A percentile compares a stretch with the other conserved stretches of the same genome.
These are phyloP conservation scores for Poecilia latipinna DNA, from an alignment of 2,113 vertebrate genomes.

Conservation along the genomic window DNA sequence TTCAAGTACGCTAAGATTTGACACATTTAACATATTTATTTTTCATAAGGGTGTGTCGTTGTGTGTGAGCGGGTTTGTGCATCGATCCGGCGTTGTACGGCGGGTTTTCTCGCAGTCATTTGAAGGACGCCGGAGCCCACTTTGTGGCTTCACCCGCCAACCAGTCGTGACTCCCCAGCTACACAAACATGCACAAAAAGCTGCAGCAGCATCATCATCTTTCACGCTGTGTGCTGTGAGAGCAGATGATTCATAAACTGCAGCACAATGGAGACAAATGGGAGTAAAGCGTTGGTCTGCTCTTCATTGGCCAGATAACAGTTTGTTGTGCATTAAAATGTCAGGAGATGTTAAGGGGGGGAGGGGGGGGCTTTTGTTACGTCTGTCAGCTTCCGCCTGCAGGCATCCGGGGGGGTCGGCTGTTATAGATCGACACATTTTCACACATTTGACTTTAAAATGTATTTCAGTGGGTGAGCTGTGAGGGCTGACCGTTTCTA, in stretches of 20 bases:
- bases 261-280: constrained; percentile 52
- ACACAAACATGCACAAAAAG: neutral
- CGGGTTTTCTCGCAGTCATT: constrained; percentile 46
- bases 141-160: constrained; percentile 20
- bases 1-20: too few species aligned
- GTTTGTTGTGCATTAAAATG: constrained; percentile 17
- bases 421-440: constrained; percentile 63
- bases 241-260: constrained; percentile 41
- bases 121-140: constrained; percentile 55
- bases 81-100: constrained; percentile 29
- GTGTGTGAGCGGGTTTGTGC: constrained; percentile 9
- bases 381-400: constrained; percentile 40
- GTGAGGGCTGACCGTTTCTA: neutral
- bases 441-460: constrained; percentile 56
- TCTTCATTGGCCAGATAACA: constrained; percentile 3
- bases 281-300: neutral
- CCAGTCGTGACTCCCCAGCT: constrained; percentile 28
- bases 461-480: neutral
- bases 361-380: constrained; percentile 21
- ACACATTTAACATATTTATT: too few species aligned
- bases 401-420: constrained; percentile 19
- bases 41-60: constrained; percentile 1
- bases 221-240: neutral
- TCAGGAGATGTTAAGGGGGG: constrained; percentile 12
- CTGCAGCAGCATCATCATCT: constrained; percentile 5